Evolutionary conservation across 1,140 invertebrate species (phyloP).

Genomic region (Chionoecetes opilio): DNA sequence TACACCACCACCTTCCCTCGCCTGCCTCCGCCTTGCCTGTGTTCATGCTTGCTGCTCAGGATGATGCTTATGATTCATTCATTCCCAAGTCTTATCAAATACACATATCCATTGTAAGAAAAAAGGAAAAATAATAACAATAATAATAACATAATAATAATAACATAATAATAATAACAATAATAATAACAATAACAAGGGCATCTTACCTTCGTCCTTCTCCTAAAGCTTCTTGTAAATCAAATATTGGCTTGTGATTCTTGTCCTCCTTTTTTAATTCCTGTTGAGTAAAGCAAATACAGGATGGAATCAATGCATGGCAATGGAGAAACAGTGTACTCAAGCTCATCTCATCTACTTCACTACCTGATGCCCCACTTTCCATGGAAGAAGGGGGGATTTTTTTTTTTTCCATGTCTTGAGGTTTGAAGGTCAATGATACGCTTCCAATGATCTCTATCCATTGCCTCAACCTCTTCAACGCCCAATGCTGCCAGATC

Average conservation of each 20-base stretch:
- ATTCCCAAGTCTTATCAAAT: too few relatives aligned
- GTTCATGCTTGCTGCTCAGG: too few relatives aligned
- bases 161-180: neutral
- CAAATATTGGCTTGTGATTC: neutral
- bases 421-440: too few relatives aligned
- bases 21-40: too few relatives aligned
- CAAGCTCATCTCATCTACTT: neutral
- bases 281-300: neutral
- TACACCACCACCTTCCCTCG: too few relatives aligned
- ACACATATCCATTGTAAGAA: neutral
- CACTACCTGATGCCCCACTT: neutral
- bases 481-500: too few relatives aligned
- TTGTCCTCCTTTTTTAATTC: conserved; percentile 16
- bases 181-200: neutral
- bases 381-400: too few relatives aligned
- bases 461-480: too few relatives aligned
- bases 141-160: neutral
- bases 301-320: neutral
- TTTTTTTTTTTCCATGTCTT: too few relatives aligned
- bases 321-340: neutral
- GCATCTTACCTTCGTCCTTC: conserved; percentile 58
- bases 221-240: conserved; percentile 44
- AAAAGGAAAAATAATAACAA: neutral
- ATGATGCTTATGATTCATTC: too few relatives aligned
- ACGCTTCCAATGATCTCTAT: too few relatives aligned